Base-by-base conservation (phyloP, 2,113 vertebrate genomes). In the Atractosteus spatula region DNA sequence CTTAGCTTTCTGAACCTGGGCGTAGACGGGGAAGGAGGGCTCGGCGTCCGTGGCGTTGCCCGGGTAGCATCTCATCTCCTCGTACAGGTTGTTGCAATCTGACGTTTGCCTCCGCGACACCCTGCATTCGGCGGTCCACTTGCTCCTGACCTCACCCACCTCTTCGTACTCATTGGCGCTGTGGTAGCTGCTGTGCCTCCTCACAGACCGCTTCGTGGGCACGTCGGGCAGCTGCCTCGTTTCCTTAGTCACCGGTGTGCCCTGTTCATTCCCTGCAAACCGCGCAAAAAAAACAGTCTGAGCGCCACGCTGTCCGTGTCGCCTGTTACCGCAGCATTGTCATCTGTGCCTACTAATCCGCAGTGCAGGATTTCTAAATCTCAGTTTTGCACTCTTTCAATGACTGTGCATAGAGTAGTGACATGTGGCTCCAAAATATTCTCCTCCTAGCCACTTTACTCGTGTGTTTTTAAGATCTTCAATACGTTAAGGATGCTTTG, bases 161-260 rank as follows among this genome's bases (percentile, higher is more conserved):
- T 41, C 13, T 41, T 72, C 59, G 16, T 72, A 72, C 59, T 56
- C 65, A 12, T 3, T 41, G 16, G 57, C 68, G 16, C 45, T 47
- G 17, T 41, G 45, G 65, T 41, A 41, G 17, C 57, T 68, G 65
- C 59, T 76, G 42, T 71, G 70, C 13, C 70, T 12, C 13, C 70
- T 14, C 13, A 64, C 14, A 10, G 3, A 6, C 61, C 6, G 13
- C 47, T 54, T 55, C 7, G 12, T 41, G 4, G 74, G 74, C n/a
- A 72, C 11, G n/a, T 57, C 42, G 51, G 74, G 74, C 47, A 76
- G n/a, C 59, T 43, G 65, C 41, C 74, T 61, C 12, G 7, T 41
- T 8, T 14, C 44, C 66, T 62, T 16, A 3, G 29, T 12, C 10
- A 7, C 57, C 3, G 62, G 11, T 7, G 29, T 47, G 7, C 54